A percentile compares a stretch with the other conserved stretches of the same genome.
Conservation (phyloP, 2,113 vertebrate genomes). For the Telmatochromis brichardi region DNA sequence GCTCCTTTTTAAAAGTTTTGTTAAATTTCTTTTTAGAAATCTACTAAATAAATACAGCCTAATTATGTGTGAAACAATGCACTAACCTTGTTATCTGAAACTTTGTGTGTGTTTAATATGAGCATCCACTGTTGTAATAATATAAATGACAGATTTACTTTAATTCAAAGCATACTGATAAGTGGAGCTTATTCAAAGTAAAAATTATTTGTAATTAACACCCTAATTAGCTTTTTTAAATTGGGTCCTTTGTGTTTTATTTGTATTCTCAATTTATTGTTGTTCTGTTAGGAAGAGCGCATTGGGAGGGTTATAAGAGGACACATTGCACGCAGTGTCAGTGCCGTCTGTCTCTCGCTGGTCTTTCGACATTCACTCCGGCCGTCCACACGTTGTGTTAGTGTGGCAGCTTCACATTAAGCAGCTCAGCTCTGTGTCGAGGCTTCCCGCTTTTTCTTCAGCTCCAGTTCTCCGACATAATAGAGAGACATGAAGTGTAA, state of each 20-base stretch:
- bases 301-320: not conserved
- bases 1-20: not conserved
- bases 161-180: not conserved
- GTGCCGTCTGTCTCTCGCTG: not conserved
- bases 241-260: not conserved
- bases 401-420: conserved; percentile 38
- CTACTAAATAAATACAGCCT: not conserved
- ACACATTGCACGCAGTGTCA: not conserved
- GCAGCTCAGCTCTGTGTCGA: conserved; percentile 23
- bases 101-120: not conserved
- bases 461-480: conserved; percentile 64
- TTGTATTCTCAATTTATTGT: not conserved
- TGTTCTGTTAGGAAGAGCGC: not conserved
- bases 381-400: not conserved
- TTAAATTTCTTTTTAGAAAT: not conserved
- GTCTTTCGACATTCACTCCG: not conserved
- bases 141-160: not conserved
- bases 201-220: not conserved
- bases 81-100: not conserved
- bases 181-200: not conserved
- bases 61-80: not conserved
- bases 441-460: conserved; percentile 44
- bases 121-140: not conserved
- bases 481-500: conserved; percentile 4
- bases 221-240: not conserved